These are phyloP conservation scores for Coptodon rendalli DNA, from an alignment of 2,113 vertebrate species.

Conservation along the genomic window DNA sequence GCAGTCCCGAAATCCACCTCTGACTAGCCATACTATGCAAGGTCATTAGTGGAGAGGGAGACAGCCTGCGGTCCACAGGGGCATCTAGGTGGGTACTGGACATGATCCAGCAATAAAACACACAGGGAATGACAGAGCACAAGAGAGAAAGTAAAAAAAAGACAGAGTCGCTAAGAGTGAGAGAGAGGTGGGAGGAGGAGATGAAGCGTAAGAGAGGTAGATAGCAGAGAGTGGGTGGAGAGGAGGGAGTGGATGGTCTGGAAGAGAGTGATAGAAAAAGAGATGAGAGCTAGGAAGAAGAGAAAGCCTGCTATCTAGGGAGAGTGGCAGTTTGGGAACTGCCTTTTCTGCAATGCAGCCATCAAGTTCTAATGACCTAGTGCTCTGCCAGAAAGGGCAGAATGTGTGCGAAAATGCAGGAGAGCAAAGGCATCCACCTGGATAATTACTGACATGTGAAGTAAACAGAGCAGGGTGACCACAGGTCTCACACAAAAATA, in stretches of 20 bases:
- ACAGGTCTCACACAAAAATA: not conserved
- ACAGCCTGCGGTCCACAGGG: slow-evolving; percentile 1
- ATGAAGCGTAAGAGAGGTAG: not conserved
- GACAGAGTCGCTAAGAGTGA: not conserved
- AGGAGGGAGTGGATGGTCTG: not conserved
- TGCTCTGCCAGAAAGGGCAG: not conserved
- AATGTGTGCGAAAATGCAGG: not conserved
- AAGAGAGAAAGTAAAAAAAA: not conserved
- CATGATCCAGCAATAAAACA: slow-evolving; percentile 14
- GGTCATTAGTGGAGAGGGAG: slow-evolving; percentile 28
- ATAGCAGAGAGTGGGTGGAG: not conserved
- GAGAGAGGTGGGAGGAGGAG: not conserved
- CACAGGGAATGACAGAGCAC: slow-evolving; percentile 1
- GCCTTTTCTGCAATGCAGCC: slow-evolving; percentile 25
- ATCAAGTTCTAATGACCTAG: slow-evolving; percentile 41
- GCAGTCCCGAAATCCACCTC: not conserved
- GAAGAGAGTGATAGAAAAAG: not conserved
- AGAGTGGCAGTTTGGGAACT: slow-evolving; percentile 23
- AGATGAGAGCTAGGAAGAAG: not conserved
- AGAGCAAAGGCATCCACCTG: slow-evolving; percentile 2
- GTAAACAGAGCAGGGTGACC: slow-evolving; percentile 5
- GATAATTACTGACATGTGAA: slow-evolving; percentile 11
- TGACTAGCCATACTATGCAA: slow-evolving; percentile 8
- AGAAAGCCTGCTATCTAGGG: slow-evolving; percentile 7
- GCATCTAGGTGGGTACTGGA: not conserved